Evolutionary conservation across 2,888 invertebrate genomes (phyloP).

Genomic region (Ferdinandea cuprea): DNA sequence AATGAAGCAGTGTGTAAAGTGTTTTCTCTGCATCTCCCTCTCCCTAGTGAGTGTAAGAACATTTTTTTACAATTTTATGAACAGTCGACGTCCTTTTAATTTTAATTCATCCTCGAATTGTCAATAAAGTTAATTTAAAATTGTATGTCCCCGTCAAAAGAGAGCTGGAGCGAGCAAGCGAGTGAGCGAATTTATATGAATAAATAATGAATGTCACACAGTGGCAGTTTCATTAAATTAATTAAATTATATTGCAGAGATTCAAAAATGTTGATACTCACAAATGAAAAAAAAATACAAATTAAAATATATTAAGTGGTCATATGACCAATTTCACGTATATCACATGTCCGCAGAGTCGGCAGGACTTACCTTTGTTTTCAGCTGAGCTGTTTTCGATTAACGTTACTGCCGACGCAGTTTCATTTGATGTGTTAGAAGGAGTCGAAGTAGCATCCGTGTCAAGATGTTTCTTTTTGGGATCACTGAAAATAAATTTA

Average conservation of each 20-base stretch:
- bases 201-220: slow-evolving; percentile 74
- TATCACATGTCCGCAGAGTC: not conserved
- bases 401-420: slow-evolving; percentile 64
- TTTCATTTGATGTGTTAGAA: slow-evolving; percentile 77
- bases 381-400: slow-evolving; percentile 81
- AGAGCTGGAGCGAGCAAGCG: slow-evolving; percentile 25
- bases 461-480: slow-evolving; percentile 82
- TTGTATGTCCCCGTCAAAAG: slow-evolving; percentile 54
- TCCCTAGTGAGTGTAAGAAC: slow-evolving; percentile 50
- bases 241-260: slow-evolving; percentile 72
- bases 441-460: slow-evolving; percentile 76
- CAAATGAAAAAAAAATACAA: slow-evolving; percentile 22
- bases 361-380: slow-evolving; percentile 84
- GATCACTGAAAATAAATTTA: slow-evolving; percentile 78
- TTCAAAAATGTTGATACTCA: slow-evolving; percentile 38
- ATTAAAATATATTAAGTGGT: slow-evolving; percentile 30
- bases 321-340: slow-evolving; percentile 36
- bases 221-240: slow-evolving; percentile 73
- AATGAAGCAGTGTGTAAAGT: slow-evolving; percentile 72
- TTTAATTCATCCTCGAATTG: slow-evolving; percentile 74
- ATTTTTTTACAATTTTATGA: slow-evolving; percentile 74
- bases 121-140: slow-evolving; percentile 74
- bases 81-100: slow-evolving; percentile 72
- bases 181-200: slow-evolving; percentile 58
- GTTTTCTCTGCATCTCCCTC: slow-evolving; percentile 51